Percentiles rank a stretch among this genome's conserved stretches.
Conservation (phyloP, 2,888 invertebrate species). For the Drosophila neonasuta region DNA sequence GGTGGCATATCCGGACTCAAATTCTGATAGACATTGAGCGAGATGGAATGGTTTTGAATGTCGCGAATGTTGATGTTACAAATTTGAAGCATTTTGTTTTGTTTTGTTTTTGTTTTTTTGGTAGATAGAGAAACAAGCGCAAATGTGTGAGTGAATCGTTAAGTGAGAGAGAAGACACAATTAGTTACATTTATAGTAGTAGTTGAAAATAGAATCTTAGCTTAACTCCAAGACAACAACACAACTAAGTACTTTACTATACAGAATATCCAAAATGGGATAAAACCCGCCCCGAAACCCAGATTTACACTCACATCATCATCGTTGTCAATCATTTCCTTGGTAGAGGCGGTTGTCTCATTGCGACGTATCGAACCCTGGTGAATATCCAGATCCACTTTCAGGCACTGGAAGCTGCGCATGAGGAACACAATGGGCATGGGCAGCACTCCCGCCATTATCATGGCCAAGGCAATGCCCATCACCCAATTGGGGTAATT, state of each 20-base stretch:
- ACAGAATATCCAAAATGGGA: slow-evolving; percentile 10
- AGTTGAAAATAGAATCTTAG: slow-evolving; percentile 49
- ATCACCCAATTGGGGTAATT: slow-evolving; percentile 92
- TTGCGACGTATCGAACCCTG: slow-evolving; percentile 95
- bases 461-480: slow-evolving; percentile 88
- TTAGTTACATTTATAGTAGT: slow-evolving; percentile 65
- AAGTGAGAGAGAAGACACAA: slow-evolving; percentile 73
- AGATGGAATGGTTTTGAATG: slow-evolving; percentile 47
- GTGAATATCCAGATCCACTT: slow-evolving; percentile 94
- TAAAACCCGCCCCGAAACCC: neutral
- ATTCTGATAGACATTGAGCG: slow-evolving; percentile 82
- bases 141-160: slow-evolving; percentile 47
- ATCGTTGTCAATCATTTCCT: slow-evolving; percentile 97
- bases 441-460: slow-evolving; percentile 90
- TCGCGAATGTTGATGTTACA: slow-evolving; percentile 26
- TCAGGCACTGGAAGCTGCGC: slow-evolving; percentile 93
- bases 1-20: slow-evolving; percentile 86
- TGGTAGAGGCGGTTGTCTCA: slow-evolving; percentile 95
- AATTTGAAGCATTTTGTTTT: slow-evolving; percentile 57
- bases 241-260: slow-evolving; percentile 48
- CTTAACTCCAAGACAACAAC: slow-evolving; percentile 47
- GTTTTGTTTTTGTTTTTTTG: slow-evolving; percentile 1
- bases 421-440: slow-evolving; percentile 93
- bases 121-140: slow-evolving; percentile 63
- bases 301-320: slow-evolving; percentile 87